Evolutionary conservation across 2,888 invertebrate genomes (phyloP).

Genomic region (Himalopsyche japonica): DNA sequence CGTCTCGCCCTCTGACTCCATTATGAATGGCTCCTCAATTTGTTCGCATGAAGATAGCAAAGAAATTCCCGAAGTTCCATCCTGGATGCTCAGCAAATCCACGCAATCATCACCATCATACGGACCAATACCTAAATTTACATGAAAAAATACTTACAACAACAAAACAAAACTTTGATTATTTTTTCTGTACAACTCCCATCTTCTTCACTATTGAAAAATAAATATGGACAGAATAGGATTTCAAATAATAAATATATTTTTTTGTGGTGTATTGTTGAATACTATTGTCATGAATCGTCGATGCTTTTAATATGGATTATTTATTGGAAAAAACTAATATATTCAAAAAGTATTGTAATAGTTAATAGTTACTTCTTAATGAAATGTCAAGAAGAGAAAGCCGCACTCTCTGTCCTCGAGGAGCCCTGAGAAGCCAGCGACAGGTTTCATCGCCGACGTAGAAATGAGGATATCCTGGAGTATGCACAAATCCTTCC

Average conservation of each 20-base stretch:
- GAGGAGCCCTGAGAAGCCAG: constrained; percentile 67
- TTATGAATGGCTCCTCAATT: constrained; percentile 55
- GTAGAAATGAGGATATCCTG: constrained; percentile 77
- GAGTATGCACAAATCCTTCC: constrained; percentile 70
- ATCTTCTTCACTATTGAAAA: too few species aligned
- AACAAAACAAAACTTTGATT: not conserved
- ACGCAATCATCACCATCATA: constrained; percentile 55
- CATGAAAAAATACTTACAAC: not conserved
- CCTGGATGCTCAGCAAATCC: constrained; percentile 58
- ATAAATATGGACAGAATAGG: too few species aligned
- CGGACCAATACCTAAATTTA: constrained; percentile 53
- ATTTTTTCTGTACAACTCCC: too few species aligned
- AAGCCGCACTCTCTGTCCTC: constrained; percentile 66
- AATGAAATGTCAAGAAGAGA: constrained; percentile 72
- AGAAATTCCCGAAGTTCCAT: constrained; percentile 52
- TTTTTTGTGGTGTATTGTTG: too few species aligned
- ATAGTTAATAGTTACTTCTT: constrained; percentile 57
- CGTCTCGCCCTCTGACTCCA: constrained; percentile 55
- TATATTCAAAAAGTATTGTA: too few species aligned
- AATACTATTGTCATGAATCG: too few species aligned
- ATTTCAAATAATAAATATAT: too few species aligned
- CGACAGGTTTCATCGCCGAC: constrained; percentile 67
- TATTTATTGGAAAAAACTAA: too few species aligned
- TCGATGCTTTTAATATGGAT: too few species aligned
- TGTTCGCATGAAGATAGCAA: constrained; percentile 61